Evolutionary conservation across 2,113 vertebrate species (phyloP).

Genomic region (Mastomys coucha): DNA sequence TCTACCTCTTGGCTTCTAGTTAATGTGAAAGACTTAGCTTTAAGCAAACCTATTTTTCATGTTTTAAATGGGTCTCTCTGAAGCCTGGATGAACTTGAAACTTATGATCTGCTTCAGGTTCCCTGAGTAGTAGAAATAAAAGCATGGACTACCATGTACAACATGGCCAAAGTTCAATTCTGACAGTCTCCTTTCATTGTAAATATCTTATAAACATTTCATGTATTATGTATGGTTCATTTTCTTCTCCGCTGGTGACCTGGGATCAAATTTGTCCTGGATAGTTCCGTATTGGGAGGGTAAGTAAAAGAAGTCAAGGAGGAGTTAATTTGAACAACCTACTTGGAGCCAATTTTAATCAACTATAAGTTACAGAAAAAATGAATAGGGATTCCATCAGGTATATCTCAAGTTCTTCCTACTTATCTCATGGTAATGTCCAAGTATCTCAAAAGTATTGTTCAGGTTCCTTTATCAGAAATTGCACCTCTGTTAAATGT

Average conservation of each 20-base stretch:
- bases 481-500: background rate
- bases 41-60: background rate
- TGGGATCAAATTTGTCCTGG: background rate
- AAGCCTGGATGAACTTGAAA: background rate
- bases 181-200: background rate
- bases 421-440: background rate
- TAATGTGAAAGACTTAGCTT: background rate
- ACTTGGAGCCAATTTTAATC: background rate
- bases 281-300: background rate
- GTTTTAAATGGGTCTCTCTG: background rate
- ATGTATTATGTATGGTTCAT: background rate
- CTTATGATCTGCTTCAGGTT: background rate
- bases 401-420: background rate
- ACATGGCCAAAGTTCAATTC: background rate
- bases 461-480: background rate
- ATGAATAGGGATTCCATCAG: background rate
- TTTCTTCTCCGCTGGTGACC: background rate
- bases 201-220: background rate
- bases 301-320: background rate
- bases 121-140: background rate
- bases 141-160: background rate
- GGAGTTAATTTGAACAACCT: background rate
- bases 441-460: background rate
- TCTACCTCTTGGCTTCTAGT: background rate
- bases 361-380: background rate